Percentiles rank a stretch among this genome's conserved stretches.
Conservation (phyloP, 2,113 vertebrate species). For the Gasterosteus aculeatus region DNA sequence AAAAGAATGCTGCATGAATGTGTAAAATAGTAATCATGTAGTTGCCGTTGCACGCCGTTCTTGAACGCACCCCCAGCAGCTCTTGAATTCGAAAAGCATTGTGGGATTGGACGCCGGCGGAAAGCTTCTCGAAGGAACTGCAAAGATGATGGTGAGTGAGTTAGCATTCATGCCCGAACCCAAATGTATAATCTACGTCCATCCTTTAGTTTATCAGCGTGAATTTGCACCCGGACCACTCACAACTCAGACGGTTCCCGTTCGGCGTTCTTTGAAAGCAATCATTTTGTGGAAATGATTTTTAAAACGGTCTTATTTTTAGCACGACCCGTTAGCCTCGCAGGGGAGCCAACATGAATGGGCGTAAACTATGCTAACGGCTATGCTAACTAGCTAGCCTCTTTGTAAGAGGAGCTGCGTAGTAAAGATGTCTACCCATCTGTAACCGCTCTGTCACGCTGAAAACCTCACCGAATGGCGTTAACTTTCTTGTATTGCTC, state of each 20-base stretch:
- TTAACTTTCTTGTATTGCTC: not conserved
- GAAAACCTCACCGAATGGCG: not conserved
- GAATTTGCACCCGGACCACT: rapidly evolving
- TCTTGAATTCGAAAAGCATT: constrained; percentile 63
- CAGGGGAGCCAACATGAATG: constrained; percentile 32
- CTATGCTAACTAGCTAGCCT: not conserved
- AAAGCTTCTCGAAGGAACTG: constrained; percentile 77
- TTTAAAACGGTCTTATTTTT: not conserved
- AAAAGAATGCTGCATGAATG: not conserved
- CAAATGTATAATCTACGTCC: constrained; percentile 47
- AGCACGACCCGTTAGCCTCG: constrained; percentile 54
- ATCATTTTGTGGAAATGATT: constrained; percentile 16
- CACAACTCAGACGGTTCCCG: rapidly evolving
- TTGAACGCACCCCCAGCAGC: constrained; percentile 46
- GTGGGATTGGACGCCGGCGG: constrained; percentile 62
- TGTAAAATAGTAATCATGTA: not conserved
- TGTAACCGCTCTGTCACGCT: not conserved
- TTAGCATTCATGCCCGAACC: constrained; percentile 25
- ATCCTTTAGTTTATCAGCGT: constrained; percentile 34
- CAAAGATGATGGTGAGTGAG: constrained; percentile 80
- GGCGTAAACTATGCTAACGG: constrained; percentile 55
- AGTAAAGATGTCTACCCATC: not conserved
- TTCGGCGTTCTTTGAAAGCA: rapidly evolving
- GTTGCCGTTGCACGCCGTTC: not conserved
- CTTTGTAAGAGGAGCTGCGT: not conserved